Percentiles rank a stretch among this genome's conserved stretches.
phyloP scores from a whole-genome alignment of 2,113 vertebrate species.

The Aix galericulata region DNA sequence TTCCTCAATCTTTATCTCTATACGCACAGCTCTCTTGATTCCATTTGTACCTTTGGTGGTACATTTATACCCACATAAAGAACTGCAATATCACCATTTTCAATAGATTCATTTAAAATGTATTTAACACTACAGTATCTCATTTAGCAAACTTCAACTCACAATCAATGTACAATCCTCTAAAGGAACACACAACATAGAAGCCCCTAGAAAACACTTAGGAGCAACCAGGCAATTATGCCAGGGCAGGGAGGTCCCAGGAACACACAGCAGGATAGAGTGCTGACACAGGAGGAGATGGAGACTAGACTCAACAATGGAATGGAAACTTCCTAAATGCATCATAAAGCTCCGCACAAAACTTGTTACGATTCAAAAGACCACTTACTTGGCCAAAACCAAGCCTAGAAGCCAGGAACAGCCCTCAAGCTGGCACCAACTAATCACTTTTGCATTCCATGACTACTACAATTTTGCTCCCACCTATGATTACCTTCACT shows the following conservation, averaged over 20 bases:
- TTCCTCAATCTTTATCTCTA: neutral
- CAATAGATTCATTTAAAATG: neutral
- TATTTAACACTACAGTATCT: neutral
- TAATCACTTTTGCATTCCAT: neutral
- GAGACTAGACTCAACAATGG: accelerated
- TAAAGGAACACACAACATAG: accelerated
- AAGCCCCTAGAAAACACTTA: neutral
- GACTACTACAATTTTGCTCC: accelerated
- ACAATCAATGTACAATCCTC: neutral
- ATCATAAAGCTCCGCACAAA: neutral
- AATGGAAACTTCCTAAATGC: neutral
- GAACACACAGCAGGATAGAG: accelerated
- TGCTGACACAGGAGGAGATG: accelerated
- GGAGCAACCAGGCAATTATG: accelerated
- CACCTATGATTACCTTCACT: accelerated
- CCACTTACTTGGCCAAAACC: neutral
- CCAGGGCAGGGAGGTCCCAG: neutral
- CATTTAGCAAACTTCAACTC: neutral
- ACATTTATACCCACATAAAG: neutral
- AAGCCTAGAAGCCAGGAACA: neutral
- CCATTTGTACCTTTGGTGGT: neutral
- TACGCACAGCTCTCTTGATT: neutral
- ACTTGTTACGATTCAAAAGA: neutral
- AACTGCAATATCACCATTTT: neutral
- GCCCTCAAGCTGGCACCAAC: accelerated